These are phyloP conservation scores for Leucophenga varia DNA, from an alignment of 1,140 invertebrate species.

Conservation along the genomic window DNA sequence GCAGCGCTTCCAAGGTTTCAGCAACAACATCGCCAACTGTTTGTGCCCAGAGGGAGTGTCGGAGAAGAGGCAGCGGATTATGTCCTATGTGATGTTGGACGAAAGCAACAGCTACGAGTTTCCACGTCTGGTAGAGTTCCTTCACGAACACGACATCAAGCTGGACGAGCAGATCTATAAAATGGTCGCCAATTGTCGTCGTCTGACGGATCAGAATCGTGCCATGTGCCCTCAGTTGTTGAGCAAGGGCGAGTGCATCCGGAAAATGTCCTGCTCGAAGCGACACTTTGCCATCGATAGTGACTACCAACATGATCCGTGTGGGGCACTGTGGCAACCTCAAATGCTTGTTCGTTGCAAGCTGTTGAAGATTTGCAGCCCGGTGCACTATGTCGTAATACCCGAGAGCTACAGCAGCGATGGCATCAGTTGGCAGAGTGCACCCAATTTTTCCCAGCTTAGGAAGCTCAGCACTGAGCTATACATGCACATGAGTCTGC, in stretches of 20 bases:
- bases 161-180: slow-evolving; percentile 3
- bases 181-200: not conserved
- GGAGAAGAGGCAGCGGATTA: not conserved
- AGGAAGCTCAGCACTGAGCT: slow-evolving; percentile 1
- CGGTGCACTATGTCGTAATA: slow-evolving; percentile 19
- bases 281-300: slow-evolving; percentile 13
- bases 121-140: slow-evolving; percentile 11
- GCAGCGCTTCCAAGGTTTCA: slow-evolving; percentile 19
- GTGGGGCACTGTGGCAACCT: slow-evolving; percentile 1
- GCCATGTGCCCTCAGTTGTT: slow-evolving; percentile 9
- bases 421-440: slow-evolving; percentile 10
- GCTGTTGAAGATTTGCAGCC: slow-evolving; percentile 10
- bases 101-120: slow-evolving; percentile 13
- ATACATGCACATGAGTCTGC: slow-evolving; percentile 10
- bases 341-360: slow-evolving; percentile 15
- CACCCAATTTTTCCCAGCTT: not conserved
- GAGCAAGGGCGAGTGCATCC: slow-evolving; percentile 11
- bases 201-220: not conserved
- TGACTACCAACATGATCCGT: slow-evolving; percentile 1
- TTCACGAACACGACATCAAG: slow-evolving; percentile 8
- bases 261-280: slow-evolving; percentile 5
- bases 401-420: slow-evolving; percentile 13
- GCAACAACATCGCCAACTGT: slow-evolving; percentile 18
- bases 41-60: not conserved
- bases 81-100: slow-evolving; percentile 22